These are phyloP conservation scores for Imbricaverruca yamaguchii DNA, from an alignment of 2,888 invertebrate genomes.

Conservation along the genomic window DNA sequence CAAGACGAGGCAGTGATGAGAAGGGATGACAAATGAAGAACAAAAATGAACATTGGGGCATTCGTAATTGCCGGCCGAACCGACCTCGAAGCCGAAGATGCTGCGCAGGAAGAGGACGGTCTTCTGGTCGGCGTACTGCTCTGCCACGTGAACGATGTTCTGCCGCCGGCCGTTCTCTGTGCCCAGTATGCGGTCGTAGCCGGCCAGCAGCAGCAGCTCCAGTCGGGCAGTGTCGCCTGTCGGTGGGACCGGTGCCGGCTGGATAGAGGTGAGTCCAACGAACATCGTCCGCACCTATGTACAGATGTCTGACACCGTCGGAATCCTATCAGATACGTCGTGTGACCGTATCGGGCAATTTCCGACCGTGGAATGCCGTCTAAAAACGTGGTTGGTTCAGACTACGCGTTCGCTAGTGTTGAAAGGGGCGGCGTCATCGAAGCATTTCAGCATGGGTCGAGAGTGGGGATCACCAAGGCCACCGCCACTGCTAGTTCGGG, in stretches of 20 bases:
- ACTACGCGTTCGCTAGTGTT: too few species aligned
- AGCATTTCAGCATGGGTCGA: too few species aligned
- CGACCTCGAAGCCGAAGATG: slow-evolving; percentile 65
- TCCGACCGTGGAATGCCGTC: too few species aligned
- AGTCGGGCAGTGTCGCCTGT: slow-evolving; percentile 57
- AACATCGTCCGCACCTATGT: too few species aligned
- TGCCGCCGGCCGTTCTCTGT: slow-evolving; percentile 57
- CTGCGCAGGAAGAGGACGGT: slow-evolving; percentile 62
- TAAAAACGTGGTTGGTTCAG: too few species aligned
- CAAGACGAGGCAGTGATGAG: neutral
- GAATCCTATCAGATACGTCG: too few species aligned
- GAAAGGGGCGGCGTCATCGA: too few species aligned
- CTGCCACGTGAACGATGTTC: slow-evolving; percentile 60
- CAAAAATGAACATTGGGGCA: neutral
- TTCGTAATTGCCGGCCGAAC: neutral
- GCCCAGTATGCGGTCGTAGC: slow-evolving; percentile 79
- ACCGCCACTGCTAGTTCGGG: too few species aligned
- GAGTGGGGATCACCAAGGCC: too few species aligned
- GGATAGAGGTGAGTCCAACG: too few species aligned
- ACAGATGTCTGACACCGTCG: too few species aligned
- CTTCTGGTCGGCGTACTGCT: slow-evolving; percentile 57
- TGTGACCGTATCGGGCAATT: too few species aligned
- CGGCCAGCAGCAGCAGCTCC: slow-evolving; percentile 64
- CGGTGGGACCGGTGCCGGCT: neutral
- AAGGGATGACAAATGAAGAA: neutral